Evolutionary conservation across 2,888 invertebrate species (phyloP), one percentile per base, ranked within the genome.

Genomic region (Xanthia togata): DNA sequence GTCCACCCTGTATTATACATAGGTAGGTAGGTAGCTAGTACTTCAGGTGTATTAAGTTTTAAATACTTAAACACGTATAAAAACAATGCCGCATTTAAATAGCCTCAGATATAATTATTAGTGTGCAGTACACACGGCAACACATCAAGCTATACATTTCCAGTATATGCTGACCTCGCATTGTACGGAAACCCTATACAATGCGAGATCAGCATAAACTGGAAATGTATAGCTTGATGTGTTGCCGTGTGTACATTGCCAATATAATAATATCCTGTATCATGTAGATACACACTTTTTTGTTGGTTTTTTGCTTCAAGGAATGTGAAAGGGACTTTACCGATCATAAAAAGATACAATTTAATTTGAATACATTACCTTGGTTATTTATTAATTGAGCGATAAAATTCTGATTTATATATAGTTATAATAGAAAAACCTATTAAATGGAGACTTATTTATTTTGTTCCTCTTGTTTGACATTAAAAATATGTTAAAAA

Each of bases 261-360:
- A 47, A 73, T 79, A 55, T 73, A 65, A 71, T 65, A 76, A 85
- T 62, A 82, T 72, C 84, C 81, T 81, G 85, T 50, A 84, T 71
- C 75, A 71, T 53, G 70, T 12, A 38, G 9, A 38, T 68, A 60
- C 38, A 64, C 31, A 65, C n/a, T 57, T 83, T 83, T 87, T 86
- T 83, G 71, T 83, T 75, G 68, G 3, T 78, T 86, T 86, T 83
- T 79, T 84, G 50, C 17, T n/a, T 14, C 53, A 63, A 71, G 81
- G 83, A 86, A 88, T 88, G 88, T 88, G 82, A 87, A 88, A 86
- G 88, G 88, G 68, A 70, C 31, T 75, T 44, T 17, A 65, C 23
- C 55, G 50, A 35, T 41, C 35, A 73, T 44, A 75, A 86, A 78
- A 65, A 72, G 9, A 73, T 70, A 73, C 38, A 73, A 63, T 71